A percentile compares a stretch with the other conserved stretches of the same genome.
Conservation (phyloP, 2,797 vertebrate genomes). For the Artibeus jamaicensis region DNA sequence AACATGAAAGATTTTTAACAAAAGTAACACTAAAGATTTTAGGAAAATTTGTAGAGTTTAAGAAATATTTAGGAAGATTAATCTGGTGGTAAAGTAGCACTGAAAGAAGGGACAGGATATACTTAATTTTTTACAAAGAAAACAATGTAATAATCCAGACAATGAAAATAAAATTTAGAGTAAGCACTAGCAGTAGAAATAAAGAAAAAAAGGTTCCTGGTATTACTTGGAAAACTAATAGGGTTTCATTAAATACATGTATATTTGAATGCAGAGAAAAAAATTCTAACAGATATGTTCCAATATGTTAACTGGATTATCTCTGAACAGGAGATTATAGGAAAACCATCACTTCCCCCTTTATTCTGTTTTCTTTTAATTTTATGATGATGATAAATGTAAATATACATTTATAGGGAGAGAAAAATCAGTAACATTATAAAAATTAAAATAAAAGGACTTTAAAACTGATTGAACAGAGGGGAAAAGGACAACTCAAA, state of each 20-base stretch:
- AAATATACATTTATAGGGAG: not conserved
- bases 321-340: not conserved
- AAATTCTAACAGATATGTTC: not conserved
- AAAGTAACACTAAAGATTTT: conserved; percentile 2
- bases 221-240: conserved; percentile 7
- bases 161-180: conserved; percentile 27
- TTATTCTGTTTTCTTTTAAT: not conserved
- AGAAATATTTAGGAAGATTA: not conserved
- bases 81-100: not conserved
- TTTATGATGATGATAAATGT: not conserved
- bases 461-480: not conserved
- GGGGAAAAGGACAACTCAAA: not conserved
- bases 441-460: not conserved
- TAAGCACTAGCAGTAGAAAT: not conserved
- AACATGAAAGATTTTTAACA: not conserved
- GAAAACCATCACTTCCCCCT: not conserved
- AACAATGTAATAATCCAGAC: not conserved
- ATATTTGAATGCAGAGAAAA: not conserved
- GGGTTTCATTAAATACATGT: not conserved
- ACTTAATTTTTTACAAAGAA: not conserved
- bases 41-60: not conserved
- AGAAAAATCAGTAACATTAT: conserved; percentile 15
- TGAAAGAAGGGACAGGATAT: not conserved
- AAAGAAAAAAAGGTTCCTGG: not conserved
- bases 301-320: not conserved